Base-by-base conservation (phyloP, 2,888 invertebrate species). In the Beris morrisii region DNA sequence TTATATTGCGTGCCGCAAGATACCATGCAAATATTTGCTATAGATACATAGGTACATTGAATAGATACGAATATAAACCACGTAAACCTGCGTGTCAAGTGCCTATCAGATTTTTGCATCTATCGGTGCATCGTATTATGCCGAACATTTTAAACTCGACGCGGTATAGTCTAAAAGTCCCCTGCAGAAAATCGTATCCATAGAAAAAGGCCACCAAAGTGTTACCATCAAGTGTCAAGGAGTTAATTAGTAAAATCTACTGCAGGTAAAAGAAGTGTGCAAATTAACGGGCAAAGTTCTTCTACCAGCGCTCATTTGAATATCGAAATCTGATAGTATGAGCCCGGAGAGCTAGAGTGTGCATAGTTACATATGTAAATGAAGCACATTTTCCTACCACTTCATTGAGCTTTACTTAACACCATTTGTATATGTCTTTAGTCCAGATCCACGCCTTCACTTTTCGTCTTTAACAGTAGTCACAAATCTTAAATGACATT, bases 251-350 rank as follows among this genome's bases (percentile, higher is more conserved):
- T 52, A 30, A 43, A 61, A 38, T 38, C 38, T 7, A 38, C 38
- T 38, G 9, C 11, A 56, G 43, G 43, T 56, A 13, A 13, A 56
- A 43, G 43, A 15, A 56, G 38, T 31, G 30, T 45, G 54, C 31
- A 45, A 54, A 45, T 53, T 64, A 54, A 53, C 31, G 22, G 44
- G 15, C 13, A n/a, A 54, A 54, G n/a, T 30, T 22, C 45, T 45
- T 45, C 12, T 11, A 45, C 44, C 44, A 44, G 53, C 45, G 31
- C 46, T 64, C 53, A 64, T 64, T 64, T 64, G 64, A 64, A 64
- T 64, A 54, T 64, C 64, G n/a, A 45, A 54, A 64, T 64, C 64
- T 54, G 64, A 54, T 54, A 64, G 45, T 45, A 9, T 38, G 43
- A 13, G 15, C 4, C 45, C 38, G 15, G 43, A 7, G 5, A 38